Evolutionary conservation across 2,888 invertebrate species (phyloP), one percentile per base, ranked within the genome.

Genomic region (Carabus problematicus): DNA sequence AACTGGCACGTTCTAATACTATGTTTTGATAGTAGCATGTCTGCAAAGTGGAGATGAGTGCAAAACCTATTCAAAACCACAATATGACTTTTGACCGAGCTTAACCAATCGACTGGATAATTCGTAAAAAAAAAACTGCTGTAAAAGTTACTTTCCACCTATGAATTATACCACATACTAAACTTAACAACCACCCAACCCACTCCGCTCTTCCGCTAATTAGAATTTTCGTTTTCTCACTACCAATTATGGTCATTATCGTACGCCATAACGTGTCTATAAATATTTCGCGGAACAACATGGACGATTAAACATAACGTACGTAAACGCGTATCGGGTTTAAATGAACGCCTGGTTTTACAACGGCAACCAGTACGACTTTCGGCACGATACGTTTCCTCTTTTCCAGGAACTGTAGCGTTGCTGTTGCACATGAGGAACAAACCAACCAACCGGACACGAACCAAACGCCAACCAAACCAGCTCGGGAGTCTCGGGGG

Each of bases 371-470:
- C 12, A n/a, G 19, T 47, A 62, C 62, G 49, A 40, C 9, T n/a
- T 40, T 29, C 29, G 62, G 69, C 69, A 69, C 69, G 69, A 62
- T 56, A 69, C 47, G 56, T 69, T 69, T 69, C 69, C 69, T 69
- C 62, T 62, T 61, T 69, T 69, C 69, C 52, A 43, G 62, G 69
- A 69, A 69, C 67, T 40, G 12, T 19, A 52, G 19, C 16, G 52
- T 52, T 29, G 6, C 29, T 29, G 29, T 29, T 29, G 7, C 14
- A 39, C 56, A n/a, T 8, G 7, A 16, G 59, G 49, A 49, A 59
- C 59, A 29, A 42, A 67, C 56, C 3, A 8, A 56, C 67, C 43
- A 52, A 60, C 52, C n/a, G 29, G 59, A 47, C 52, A 56, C 67
- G 54, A 52, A 60, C 52, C n/a, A 42, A 67, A 47, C 52, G 67